Base-by-base conservation (phyloP, 2,797 vertebrate genomes). In the Discoglossus pictus region DNA sequence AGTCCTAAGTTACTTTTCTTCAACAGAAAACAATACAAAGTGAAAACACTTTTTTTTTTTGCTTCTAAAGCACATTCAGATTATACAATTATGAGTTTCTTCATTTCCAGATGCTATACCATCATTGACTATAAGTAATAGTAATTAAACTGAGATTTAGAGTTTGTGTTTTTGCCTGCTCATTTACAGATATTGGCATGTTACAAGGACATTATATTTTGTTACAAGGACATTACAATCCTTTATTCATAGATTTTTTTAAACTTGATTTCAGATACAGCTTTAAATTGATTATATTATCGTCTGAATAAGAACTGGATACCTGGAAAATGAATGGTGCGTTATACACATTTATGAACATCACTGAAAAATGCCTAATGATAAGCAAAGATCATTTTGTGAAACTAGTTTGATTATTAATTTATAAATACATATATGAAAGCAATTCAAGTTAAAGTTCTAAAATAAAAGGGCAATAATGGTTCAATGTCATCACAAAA, bases 151-250 rank as follows among this genome's bases (percentile, higher is more conserved):
- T 53, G 56, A 23, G 12, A 53, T 59, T 51, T 39, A 15, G 9
- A 42, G 6, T 42, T 42, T 42, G 3, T 42, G 9, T 6, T 42
- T 15, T 60, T 60, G 52, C 25, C 36, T 60, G n/a, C 17, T 51
- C n/a, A 51, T 53, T 51, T 53, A 34, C 20, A 60, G 40, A 51
- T 21, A 40, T 68, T 68, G 47, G 38, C 65, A 52, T 31, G 24
- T 25, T 16, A 35, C 35, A 36, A 47, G 1, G 20, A 16, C 50
- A 52, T 51, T 52, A 43, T 16, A 20, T 31, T 50, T 59, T 67
- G 34, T 58, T 58, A 27, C 24, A n/a, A n/a, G n/a, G n/a, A n/a
- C n/a, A 15, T 20, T 48, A n/a, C 36, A 53, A 56, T 40, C 25
- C 13, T 43, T 39, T 13, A 21, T 23, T 52, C 38, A n/a, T 39